Evolutionary conservation across 2,113 vertebrate species (phyloP), one percentile per base, ranked within the genome.

Genomic region (Mastomys natalensis): DNA sequence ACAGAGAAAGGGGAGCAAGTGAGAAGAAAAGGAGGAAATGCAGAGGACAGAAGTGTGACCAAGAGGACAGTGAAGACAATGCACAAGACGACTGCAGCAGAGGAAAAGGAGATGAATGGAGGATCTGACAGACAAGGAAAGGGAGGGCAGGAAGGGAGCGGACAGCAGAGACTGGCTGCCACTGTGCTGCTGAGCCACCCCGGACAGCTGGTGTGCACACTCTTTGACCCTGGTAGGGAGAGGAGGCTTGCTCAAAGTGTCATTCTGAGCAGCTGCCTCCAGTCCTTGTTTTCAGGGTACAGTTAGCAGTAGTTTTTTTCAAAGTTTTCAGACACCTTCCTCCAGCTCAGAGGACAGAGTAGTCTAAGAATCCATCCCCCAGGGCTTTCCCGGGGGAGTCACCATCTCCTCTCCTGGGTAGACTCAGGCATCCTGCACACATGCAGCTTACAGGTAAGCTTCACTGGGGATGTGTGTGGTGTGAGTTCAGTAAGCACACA

Each of bases 131-230:
- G 73, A 31, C 1, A n/a, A 34, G 53, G 43, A 24, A 12, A 77
- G 34, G 22, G 15, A 16, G 91, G 16, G 62, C 10, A 26, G 81
- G 70, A 51, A 11, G 60, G 0, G 26, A 37, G 73, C 4, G 17
- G 62, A 58, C 29, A 19, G 4, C 31, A 24, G 37, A 72, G 37
- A 5, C 3, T 22, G 2, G 24, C 37, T 1, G 1, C 3, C 17
- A 6, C 62, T 1, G 8, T 21, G 77, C 43, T 13, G 24, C 51
- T 10, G 24, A 45, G 8, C 34, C 4, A 0, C 4, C 8, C 40
- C 1, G 0, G 34, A 17, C 31, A 19, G 53, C 31, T 2, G 34
- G 8, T 0, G 0, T 0, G 2, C 0, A 7, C 10, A 3, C 45
- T 7, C 68, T 58, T 13, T 16, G 17, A 17, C 45, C 34, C 29